Conservation (phyloP, 2,888 invertebrate species). For the Octodonta nipae region DNA sequence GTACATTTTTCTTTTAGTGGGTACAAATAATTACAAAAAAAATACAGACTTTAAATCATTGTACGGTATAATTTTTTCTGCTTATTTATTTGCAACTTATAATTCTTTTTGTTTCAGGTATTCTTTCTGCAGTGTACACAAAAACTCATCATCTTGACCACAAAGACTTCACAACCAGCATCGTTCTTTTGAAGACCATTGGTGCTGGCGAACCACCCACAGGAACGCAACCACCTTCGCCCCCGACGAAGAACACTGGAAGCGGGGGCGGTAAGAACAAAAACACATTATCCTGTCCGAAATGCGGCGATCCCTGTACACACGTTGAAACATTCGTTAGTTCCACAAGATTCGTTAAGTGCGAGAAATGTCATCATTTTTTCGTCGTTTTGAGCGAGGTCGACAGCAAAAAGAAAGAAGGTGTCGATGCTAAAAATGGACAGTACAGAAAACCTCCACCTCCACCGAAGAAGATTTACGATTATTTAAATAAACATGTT, state of each 20-base stretch:
- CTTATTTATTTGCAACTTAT: no score
- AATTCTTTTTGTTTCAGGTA: no score
- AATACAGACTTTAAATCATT: no score
- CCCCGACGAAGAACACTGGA: constrained; percentile 20
- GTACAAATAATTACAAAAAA: no score
- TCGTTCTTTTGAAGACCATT: constrained; percentile 25
- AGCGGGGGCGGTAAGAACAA: constrained; percentile 54
- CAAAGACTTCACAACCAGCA: constrained; percentile 24
- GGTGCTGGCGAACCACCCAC: constrained; percentile 27
- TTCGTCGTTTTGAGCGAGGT: constrained; percentile 90
- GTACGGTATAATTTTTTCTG: no score
- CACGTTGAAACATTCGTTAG: constrained; percentile 95
- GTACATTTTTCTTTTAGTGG: no score
- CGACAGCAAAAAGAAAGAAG: constrained; percentile 82
- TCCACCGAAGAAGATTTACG: constrained; percentile 91
- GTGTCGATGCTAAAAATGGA: constrained; percentile 55
- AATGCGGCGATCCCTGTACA: constrained; percentile 76
- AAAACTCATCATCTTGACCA: background rate
- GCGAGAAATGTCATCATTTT: constrained; percentile 96
- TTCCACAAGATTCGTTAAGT: constrained; percentile 92
- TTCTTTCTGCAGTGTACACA: background rate
- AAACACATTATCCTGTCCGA: constrained; percentile 78
- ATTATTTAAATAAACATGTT: constrained; percentile 90
- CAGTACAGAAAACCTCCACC: constrained; percentile 79
- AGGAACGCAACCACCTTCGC: constrained; percentile 14